Percentiles rank a stretch among this genome's conserved stretches.
Conservation (phyloP, 2,797 vertebrate species). For the Phaenicophaeus curvirostris region DNA sequence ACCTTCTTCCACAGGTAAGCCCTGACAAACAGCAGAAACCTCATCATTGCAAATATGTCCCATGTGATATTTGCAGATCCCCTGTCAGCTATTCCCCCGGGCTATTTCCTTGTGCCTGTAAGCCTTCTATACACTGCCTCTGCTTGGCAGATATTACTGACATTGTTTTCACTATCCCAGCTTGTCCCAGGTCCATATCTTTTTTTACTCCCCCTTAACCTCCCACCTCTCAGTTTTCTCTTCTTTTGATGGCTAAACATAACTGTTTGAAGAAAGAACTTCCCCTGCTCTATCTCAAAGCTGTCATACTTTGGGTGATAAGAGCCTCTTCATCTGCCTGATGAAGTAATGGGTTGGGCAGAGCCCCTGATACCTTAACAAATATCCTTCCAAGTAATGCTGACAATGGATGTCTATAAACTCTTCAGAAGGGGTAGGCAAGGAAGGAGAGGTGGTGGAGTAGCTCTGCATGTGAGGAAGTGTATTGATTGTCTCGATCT, state of each 20-base stretch:
- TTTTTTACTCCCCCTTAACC: neutral
- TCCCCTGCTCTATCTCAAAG: neutral
- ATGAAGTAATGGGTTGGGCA: accelerated
- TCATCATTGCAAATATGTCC: neutral
- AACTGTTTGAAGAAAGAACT: neutral
- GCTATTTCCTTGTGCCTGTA: neutral
- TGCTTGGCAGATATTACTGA: neutral
- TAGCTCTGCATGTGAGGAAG: no score
- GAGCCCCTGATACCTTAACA: neutral
- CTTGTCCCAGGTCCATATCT: neutral
- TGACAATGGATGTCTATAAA: neutral
- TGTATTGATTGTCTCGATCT: no score
- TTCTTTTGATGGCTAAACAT: neutral
- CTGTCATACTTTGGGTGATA: neutral
- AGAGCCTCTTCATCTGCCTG: neutral
- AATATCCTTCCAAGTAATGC: neutral
- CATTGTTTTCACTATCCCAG: neutral
- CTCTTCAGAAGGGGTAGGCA: no score
- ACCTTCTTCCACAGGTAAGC: neutral
- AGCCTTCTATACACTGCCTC: neutral
- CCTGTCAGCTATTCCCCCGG: neutral
- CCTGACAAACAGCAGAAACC: neutral
- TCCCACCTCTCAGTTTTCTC: accelerated
- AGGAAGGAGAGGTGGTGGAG: no score
- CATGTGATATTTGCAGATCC: neutral